Base-by-base conservation (phyloP, 2,797 vertebrate genomes). In the Cyclura pinguis region DNA sequence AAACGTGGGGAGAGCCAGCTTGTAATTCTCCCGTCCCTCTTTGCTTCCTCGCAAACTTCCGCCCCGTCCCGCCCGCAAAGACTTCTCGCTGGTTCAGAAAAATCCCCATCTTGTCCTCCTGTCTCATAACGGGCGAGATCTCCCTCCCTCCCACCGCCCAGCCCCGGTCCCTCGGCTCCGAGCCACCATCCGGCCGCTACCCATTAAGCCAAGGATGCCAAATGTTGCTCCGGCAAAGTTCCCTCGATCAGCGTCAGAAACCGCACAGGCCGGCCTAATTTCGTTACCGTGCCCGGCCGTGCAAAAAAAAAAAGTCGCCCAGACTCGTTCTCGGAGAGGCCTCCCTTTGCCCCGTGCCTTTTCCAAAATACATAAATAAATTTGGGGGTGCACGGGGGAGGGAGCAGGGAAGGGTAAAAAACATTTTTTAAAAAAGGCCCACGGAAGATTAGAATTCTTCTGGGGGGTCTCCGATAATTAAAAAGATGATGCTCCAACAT, bases 401-500 rank as follows among this genome's bases (percentile, higher is more conserved):
- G 57, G 32, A 8, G 24, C 27, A 14, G 38, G 22, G 1, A 18
- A 5, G 18, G 6, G 2, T 1, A 55, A 59, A 42, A 16, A 18
- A 64, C 2, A n/a, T n/a, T n/a, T n/a, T n/a, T n/a, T n/a, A 42
- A 10, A 87, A 88, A 93, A 90, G 85, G n/a, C 73, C 35, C 73
- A 5, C 18, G 5, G 7, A 20, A 96, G 96, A 97, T 97, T 97
- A 98, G 97, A 96, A 98, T 98, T 97, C 97, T 96, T 97, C 96
- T 91, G 95, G 96, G 96, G 67, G 97, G 96, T 96, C 97, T 93
- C 0, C 47, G 96, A 97, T 98, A 98, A 98, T 98, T 98, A 98
- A 98, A 97, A 97, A 96, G 96, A 96, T 97, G 97, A 98, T 97
- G 97, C 97, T 96, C 89, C 93, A 96, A 98, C 98, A 98, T 98